Base-by-base conservation (phyloP, 2,888 invertebrate genomes). In the Sphaerophoria taeniata region DNA sequence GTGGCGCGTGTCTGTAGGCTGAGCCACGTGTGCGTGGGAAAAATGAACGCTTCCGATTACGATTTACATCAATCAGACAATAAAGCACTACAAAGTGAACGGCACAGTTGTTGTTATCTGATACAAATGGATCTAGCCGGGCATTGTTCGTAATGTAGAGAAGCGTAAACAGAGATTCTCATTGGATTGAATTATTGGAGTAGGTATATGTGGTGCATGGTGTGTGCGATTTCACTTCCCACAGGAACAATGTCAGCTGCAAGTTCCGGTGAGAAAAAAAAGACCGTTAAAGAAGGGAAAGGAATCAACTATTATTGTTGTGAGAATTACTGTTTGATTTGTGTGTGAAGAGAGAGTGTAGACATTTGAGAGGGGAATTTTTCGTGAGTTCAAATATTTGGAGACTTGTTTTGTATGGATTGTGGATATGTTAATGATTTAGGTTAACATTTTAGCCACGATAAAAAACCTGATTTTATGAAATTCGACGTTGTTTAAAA, bases 11-110 rank as follows among this genome's bases (percentile, higher is more conserved):
- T 71, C 80, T 75, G 24, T 24, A 24, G 24, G 24, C 56, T 53
- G 69, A 55, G 71, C 72, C 84, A 84, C 80, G 84, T 84, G 84
- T 80, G 84, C 84, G 84, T 84, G 84, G 84, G 84, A 84, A 84
- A 83, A 67, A 58, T 65, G 71, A 75, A 39, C 31, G 70, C 78
- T 78, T 83, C 78, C 78, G 82, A 78, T 69, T 77, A 63, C 55
- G 53, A 71, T 77, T 71, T 33, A 34, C 55, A 53, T 76, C 71
- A 81, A 76, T 72, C 76, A 67, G 67, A 60, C 75, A 65, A 75
- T 56, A 63, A 70, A 63, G 56, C 43, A 33, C 11, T 53, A 43
- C 12, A 4, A 58, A 63, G 49, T 61, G 14, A 6, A 45, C 51
- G 31, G 33, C 24, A n/a, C 5, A 43, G 61, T 56, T 79, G 60